A percentile compares a stretch with the other conserved stretches of the same genome.
Conservation (phyloP, 2,888 invertebrate species). For the Leucophora obtusa region DNA sequence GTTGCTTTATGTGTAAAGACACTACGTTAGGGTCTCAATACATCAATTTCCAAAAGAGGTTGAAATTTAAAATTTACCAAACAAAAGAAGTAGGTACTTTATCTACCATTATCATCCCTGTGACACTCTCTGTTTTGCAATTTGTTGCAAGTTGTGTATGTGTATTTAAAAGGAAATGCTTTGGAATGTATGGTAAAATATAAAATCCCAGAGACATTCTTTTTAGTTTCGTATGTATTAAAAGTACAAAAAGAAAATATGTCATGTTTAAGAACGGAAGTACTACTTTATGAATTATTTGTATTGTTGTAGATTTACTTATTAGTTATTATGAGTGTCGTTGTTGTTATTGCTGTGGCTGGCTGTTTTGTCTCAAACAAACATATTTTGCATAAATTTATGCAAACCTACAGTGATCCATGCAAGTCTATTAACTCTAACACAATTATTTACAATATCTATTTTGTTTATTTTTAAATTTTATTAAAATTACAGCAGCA, state of each 20-base stretch:
- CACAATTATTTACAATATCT: no score
- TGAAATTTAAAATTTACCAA: no score
- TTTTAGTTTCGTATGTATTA: constrained; percentile 18
- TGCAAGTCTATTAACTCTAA: neutral
- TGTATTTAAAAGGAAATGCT: constrained; percentile 45
- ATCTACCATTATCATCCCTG: neutral
- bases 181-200: constrained; percentile 52
- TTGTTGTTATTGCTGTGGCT: constrained; percentile 12
- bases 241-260: constrained; percentile 31
- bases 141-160: constrained; percentile 14
- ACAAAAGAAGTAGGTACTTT: no score
- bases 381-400: constrained; percentile 18
- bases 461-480: no score
- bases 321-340: constrained; percentile 26
- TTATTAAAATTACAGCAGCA: no score
- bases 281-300: constrained; percentile 59
- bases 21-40: no score
- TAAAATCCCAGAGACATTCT: constrained; percentile 46
- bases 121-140: neutral
- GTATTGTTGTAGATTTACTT: constrained; percentile 47
- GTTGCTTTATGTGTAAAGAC: no score
- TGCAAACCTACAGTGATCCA: neutral
- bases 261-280: constrained; percentile 62
- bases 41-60: no score
- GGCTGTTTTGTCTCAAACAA: neutral